Evolutionary conservation across 2,113 vertebrate species (phyloP).

Genomic region (Carassius auratus): DNA sequence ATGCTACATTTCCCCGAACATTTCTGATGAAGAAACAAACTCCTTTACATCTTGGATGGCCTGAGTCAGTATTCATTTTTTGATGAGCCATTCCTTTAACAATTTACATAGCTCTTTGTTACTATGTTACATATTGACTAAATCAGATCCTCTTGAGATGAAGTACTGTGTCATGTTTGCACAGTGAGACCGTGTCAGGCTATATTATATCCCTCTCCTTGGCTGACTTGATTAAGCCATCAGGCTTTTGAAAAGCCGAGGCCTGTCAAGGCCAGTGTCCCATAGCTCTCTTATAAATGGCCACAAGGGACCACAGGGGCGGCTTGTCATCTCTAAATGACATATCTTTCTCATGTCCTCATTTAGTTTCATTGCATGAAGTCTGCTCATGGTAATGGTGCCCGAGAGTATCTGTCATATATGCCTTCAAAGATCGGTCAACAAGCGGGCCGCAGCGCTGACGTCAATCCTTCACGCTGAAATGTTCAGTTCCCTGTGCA

Average conservation of each 20-base stretch:
- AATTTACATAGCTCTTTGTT: background rate
- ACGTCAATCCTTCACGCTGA: slow-evolving; percentile 14
- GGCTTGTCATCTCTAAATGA: slow-evolving; percentile 28
- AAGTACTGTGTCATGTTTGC: slow-evolving; percentile 1
- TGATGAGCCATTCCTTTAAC: background rate
- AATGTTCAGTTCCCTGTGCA: background rate
- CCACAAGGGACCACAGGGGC: slow-evolving; percentile 7
- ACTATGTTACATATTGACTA: background rate
- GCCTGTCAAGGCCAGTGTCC: slow-evolving; percentile 4
- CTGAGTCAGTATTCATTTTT: too few species aligned
- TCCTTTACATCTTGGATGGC: too few species aligned
- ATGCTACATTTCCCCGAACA: too few species aligned
- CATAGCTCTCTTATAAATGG: background rate
- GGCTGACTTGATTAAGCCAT: slow-evolving; percentile 37
- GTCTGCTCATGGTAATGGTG: slow-evolving; percentile 47
- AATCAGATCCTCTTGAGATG: background rate
- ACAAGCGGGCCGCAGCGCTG: background rate
- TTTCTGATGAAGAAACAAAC: too few species aligned
- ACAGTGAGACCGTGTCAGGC: slow-evolving; percentile 14
- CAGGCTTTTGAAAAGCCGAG: slow-evolving; percentile 9
- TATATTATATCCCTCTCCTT: slow-evolving; percentile 29
- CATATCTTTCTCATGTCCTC: slow-evolving; percentile 12
- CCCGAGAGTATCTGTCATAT: slow-evolving; percentile 50
- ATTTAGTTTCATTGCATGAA: slow-evolving; percentile 52
- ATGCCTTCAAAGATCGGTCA: slow-evolving; percentile 36